Conservation (phyloP, 2,113 vertebrate species). For the Saguinus imperator region DNA sequence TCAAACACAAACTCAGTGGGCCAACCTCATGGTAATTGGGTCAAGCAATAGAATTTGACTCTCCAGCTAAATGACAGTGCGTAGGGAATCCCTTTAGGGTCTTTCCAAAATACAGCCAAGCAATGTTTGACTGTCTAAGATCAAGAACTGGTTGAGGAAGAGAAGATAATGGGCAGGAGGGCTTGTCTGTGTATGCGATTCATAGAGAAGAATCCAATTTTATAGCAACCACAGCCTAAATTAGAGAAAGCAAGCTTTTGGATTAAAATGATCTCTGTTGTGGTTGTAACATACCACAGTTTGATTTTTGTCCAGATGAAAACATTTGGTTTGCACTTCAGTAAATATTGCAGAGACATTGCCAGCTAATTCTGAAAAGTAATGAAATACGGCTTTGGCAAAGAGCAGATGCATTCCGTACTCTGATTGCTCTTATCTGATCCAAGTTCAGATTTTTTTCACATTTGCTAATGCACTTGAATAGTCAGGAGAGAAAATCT, state of each 20-base stretch:
- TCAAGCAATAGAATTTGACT: conserved; percentile 63
- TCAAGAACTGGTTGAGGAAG: conserved; percentile 23
- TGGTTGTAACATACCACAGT: conserved; percentile 84
- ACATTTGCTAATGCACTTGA: conserved; percentile 70
- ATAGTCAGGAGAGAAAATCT: conserved; percentile 77
- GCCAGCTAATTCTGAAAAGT: conserved; percentile 87
- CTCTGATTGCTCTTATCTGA: conserved; percentile 78
- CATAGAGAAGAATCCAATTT: conserved; percentile 80
- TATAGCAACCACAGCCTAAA: conserved; percentile 82
- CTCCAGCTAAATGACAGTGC: conserved; percentile 66
- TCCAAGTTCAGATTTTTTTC: conserved; percentile 79
- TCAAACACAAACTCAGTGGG: neutral
- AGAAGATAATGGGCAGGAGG: conserved; percentile 51
- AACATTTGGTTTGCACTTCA: conserved; percentile 87
- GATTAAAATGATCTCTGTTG: conserved; percentile 85
- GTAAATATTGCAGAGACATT: conserved; percentile 85
- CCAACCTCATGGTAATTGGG: fast-evolving
- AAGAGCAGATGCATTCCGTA: conserved; percentile 73
- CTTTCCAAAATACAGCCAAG: conserved; percentile 75
- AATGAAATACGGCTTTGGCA: conserved; percentile 86
- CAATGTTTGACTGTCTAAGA: conserved; percentile 77
- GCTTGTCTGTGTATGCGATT: conserved; percentile 79
- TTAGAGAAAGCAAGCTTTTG: conserved; percentile 83
- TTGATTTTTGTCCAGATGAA: conserved; percentile 88
- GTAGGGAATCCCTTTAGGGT: conserved; percentile 66